Conservation (phyloP, 2,113 vertebrate species). For the Rattus norvegicus region GRCr8 NC_086028.1:29717501-29718000, state of each 20-base stretch:
- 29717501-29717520: constrained; percentile 22
- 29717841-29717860: background rate
- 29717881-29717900: background rate
- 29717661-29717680: background rate
- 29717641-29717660: background rate
- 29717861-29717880: background rate
- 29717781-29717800: constrained; percentile 14
- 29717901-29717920: background rate
- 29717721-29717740: background rate
- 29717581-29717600: background rate
- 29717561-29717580: background rate
- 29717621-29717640: constrained; percentile 19
- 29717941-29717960: background rate
- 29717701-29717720: constrained; percentile 1
- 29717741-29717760: background rate
- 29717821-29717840: background rate
- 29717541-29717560: background rate
- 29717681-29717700: background rate
- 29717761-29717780: background rate
- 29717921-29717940: background rate
- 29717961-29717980: background rate
- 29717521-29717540: background rate
- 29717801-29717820: constrained; percentile 24
- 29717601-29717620: background rate
- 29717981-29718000: background rate